These are phyloP conservation scores for Brachyistius frenatus DNA, from an alignment of 2,113 vertebrate species.

Conservation along the genomic window DNA sequence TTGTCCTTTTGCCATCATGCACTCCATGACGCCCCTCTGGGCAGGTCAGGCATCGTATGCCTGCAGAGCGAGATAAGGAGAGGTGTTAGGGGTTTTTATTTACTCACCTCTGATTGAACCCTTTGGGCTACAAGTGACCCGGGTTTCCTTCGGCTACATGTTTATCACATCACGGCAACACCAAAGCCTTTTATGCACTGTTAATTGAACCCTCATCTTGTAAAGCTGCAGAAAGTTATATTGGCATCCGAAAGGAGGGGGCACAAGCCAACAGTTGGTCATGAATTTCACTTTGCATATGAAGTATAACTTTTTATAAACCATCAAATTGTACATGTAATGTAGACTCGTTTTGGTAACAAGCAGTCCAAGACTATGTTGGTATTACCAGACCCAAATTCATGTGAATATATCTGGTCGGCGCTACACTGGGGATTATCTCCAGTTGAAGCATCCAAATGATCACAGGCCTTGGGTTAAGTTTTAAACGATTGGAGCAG, in stretches of 20 bases:
- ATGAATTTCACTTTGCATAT: no score
- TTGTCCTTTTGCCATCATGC: neutral
- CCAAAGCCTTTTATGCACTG: slow-evolving; percentile 18
- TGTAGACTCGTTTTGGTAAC: no score
- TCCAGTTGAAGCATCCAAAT: no score
- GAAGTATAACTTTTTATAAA: neutral
- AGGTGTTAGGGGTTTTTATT: neutral
- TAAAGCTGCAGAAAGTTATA: neutral
- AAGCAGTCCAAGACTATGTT: no score
- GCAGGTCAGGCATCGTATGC: neutral
- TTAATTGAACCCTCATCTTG: slow-evolving; percentile 44
- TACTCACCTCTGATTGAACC: slow-evolving; percentile 41
- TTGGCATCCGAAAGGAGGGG: neutral
- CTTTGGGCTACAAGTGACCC: slow-evolving; percentile 4
- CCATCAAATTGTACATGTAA: no score
- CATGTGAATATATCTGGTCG: no score
- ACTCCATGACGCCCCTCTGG: neutral
- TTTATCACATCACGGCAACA: neutral
- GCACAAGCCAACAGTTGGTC: neutral
- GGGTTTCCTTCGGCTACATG: slow-evolving; percentile 8
- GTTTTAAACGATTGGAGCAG: no score
- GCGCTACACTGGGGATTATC: no score
- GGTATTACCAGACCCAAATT: no score
- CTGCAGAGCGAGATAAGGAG: slow-evolving; percentile 1
- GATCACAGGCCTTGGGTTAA: no score